Evolutionary conservation across 2,113 vertebrate genomes (phyloP).

Genomic region (Syngnathus floridae): DNA sequence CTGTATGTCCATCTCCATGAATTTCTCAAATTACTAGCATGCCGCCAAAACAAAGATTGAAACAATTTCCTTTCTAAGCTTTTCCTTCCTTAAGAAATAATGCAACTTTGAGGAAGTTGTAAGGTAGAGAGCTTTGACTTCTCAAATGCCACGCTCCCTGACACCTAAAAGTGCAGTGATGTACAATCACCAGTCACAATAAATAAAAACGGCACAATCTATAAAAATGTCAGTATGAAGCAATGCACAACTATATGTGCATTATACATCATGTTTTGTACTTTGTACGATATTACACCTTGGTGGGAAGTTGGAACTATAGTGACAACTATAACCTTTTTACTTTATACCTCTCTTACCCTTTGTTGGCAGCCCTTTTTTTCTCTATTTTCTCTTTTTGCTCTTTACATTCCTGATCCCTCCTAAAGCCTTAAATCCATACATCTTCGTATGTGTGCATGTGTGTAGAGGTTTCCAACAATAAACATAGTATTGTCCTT

Average conservation of each 20-base stretch:
- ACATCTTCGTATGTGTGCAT: constrained; percentile 3
- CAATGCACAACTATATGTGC: too few species aligned
- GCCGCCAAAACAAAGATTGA: constrained; percentile 8
- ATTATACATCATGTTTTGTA: too few species aligned
- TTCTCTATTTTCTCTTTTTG: constrained; percentile 36
- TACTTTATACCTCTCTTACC: constrained; percentile 8
- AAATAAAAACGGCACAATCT: neutral
- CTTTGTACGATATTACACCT: neutral
- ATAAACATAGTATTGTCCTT: constrained; percentile 25
- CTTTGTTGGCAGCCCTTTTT: constrained; percentile 22
- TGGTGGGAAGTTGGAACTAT: neutral
- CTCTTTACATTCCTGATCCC: constrained; percentile 52
- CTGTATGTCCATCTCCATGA: neutral
- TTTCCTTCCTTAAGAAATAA: neutral
- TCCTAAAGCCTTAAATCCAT: constrained; percentile 28
- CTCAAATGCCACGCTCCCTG: neutral
- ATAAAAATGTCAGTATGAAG: too few species aligned
- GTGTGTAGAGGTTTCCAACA: constrained; percentile 1
- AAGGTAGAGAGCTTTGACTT: neutral
- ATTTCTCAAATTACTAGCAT: constrained; percentile 9
- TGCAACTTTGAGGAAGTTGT: neutral
- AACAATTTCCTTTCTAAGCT: neutral
- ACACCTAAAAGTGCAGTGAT: neutral
- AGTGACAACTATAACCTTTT: constrained; percentile 6
- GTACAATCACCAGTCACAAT: neutral